These are phyloP conservation scores for Mystacides longicornis DNA, from an alignment of 2,888 invertebrate species.

Conservation along the genomic window DNA sequence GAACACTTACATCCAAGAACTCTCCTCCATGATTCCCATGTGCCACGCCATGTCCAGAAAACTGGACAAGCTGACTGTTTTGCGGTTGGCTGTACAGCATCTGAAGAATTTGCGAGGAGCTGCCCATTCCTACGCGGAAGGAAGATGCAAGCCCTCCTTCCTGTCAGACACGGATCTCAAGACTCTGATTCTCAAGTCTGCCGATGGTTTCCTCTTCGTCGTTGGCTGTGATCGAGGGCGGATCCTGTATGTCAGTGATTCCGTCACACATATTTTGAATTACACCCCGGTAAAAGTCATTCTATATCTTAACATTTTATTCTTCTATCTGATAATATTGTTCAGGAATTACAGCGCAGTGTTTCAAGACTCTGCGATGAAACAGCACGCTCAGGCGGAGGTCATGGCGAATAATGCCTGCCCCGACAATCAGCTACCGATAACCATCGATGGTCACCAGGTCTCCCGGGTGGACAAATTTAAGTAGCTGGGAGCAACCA, in stretches of 20 bases:
- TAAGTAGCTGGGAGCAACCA: too few species aligned
- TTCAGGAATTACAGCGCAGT: too few species aligned
- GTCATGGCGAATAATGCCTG: too few species aligned
- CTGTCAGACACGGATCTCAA: conserved; percentile 83
- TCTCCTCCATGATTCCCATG: conserved; percentile 88
- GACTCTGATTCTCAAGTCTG: conserved; percentile 74
- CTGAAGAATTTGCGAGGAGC: conserved; percentile 71
- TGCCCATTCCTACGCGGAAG: conserved; percentile 64
- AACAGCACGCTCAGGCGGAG: too few species aligned
- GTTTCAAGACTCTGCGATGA: too few species aligned
- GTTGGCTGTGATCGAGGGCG: conserved; percentile 89
- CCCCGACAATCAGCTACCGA: too few species aligned
- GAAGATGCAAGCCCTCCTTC: conserved; percentile 70
- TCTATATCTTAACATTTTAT: too few species aligned
- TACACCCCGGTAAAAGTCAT: conserved; percentile 62
- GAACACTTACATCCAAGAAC: conserved; percentile 89
- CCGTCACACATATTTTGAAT: conserved; percentile 73
- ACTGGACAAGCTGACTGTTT: conserved; percentile 83
- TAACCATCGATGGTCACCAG: too few species aligned
- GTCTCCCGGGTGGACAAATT: too few species aligned
- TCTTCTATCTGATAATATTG: too few species aligned
- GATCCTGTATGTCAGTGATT: conserved; percentile 83
- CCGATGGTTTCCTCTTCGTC: conserved; percentile 86
- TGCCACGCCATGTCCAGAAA: conserved; percentile 90
- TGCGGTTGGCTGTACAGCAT: conserved; percentile 92